These are phyloP conservation scores for Tromatobia lineatoria DNA, from an alignment of 2,888 invertebrate genomes.

Conservation along the genomic window DNA sequence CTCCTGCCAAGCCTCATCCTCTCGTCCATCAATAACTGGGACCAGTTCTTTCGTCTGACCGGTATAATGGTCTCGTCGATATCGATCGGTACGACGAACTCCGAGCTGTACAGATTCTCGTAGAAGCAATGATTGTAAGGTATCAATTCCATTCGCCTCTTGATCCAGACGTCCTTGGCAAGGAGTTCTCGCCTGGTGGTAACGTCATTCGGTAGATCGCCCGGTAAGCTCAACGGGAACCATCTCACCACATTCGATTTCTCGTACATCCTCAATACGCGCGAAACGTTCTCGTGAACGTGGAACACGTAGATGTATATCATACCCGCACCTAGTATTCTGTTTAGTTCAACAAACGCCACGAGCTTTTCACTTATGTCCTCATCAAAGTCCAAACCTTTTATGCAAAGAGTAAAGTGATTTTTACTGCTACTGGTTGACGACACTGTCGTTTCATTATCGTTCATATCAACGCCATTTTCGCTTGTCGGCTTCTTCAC, in stretches of 20 bases:
- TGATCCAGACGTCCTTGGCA: conserved; percentile 88
- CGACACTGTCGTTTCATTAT: neutral
- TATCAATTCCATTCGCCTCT: conserved; percentile 90
- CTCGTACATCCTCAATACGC: conserved; percentile 88
- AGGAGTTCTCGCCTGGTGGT: conserved; percentile 83
- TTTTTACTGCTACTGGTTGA: conserved; percentile 73
- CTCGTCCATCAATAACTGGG: conserved; percentile 87
- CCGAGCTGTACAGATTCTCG: conserved; percentile 89
- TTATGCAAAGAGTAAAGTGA: conserved; percentile 90
- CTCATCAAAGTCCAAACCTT: conserved; percentile 89
- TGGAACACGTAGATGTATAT: conserved; percentile 89
- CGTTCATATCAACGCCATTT: conserved; percentile 44
- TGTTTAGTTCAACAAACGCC: conserved; percentile 91
- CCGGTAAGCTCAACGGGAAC: conserved; percentile 80
- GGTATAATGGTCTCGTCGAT: conserved; percentile 92
- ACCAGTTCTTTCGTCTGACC: conserved; percentile 87
- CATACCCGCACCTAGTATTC: conserved; percentile 89
- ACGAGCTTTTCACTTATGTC: conserved; percentile 89
- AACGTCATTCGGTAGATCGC: conserved; percentile 85
- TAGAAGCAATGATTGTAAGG: conserved; percentile 93
- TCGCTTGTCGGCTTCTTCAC: conserved; percentile 58
- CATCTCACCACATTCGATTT: conserved; percentile 81
- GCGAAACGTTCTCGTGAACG: conserved; percentile 87
- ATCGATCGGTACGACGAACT: conserved; percentile 90
- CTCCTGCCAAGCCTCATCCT: conserved; percentile 82